Base-by-base conservation (phyloP, 2,113 vertebrate genomes). In the Macrotis lagotis region DNA sequence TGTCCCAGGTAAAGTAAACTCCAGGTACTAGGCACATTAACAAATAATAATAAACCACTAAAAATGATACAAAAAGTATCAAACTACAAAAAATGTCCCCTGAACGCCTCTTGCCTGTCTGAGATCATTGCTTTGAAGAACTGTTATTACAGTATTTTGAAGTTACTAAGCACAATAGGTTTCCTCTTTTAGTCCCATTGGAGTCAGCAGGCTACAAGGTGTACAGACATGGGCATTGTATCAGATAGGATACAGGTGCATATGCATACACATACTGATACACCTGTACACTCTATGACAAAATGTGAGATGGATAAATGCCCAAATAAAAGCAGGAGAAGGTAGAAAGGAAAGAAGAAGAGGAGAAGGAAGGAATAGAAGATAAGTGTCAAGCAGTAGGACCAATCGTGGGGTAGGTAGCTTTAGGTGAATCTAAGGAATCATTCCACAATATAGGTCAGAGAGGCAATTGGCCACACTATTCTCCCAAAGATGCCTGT, bases 41-140 rank as follows among this genome's bases (percentile, higher is more conserved):
- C 93, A 37, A 91, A 93, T 91, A 91, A 94, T 95, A 92, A 24
- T 49, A 94, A 97, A 96, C 3, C 53, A 91, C 53, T 90, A 59
- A 92, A 92, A 44, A 59, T 48, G 66, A 83, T 50, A n/a, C 22
- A 92, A 93, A 66, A 94, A 93, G 50, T 89, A 91, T 92, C 90
- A 59, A 95, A 74, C 90, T 90, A 44, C 22, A 16, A 31, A 74
- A 91, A 93, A 90, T 49, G 92, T 47, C 48, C 88, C 48, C 55
- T 12, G 93, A 91, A 89, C 93, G 52, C 88, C 97, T 51, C 90
- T 53, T 51, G 93, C 93, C 94, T 96, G 49, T 53, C 52, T 91
- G 51, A 25, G 74, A 94, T 55, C 96, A 96, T 96, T 95, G 95
- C 95, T 96, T 96, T 97, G 96, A 98, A 97, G 90, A 52, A 97